Conservation (phyloP, 2,888 invertebrate genomes). For the Ormyrus rosae region DNA sequence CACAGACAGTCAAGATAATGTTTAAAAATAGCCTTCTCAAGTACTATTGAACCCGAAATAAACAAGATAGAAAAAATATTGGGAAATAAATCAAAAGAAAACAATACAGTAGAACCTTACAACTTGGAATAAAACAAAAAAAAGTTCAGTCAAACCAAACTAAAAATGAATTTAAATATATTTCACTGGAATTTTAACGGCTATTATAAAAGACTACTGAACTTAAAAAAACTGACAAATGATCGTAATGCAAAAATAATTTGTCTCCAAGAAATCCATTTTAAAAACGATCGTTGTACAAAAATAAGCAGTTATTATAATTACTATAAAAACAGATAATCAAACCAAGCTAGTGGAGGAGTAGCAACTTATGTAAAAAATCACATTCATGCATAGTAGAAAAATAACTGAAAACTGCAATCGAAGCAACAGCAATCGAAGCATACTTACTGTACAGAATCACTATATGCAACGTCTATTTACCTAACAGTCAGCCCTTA, state of each 20-base stretch:
- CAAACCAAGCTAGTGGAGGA: not conserved
- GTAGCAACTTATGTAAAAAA: constrained; percentile 6
- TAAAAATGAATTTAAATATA: not conserved
- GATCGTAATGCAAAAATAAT: not conserved
- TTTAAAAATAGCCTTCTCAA: no score
- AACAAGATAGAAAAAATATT: no score
- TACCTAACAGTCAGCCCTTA: constrained; percentile 1
- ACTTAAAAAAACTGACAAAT: not conserved
- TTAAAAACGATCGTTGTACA: constrained; percentile 21
- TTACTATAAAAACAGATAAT: constrained; percentile 49
- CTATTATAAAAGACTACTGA: not conserved
- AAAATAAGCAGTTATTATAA: constrained; percentile 57
- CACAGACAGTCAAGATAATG: no score
- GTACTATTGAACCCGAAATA: no score
- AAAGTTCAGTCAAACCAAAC: no score
- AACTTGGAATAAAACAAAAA: no score
- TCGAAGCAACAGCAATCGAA: not conserved
- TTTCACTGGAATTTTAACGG: constrained; percentile 4
- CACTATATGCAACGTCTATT: constrained; percentile 1
- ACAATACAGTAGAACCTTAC: no score
- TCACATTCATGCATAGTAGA: not conserved
- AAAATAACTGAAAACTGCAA: not conserved
- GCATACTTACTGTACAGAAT: not conserved
- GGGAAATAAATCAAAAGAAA: no score
- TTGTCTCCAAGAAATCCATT: constrained; percentile 6